Evolutionary conservation across 2,888 invertebrate genomes (phyloP).

Genomic region (Lycia hirtaria): DNA sequence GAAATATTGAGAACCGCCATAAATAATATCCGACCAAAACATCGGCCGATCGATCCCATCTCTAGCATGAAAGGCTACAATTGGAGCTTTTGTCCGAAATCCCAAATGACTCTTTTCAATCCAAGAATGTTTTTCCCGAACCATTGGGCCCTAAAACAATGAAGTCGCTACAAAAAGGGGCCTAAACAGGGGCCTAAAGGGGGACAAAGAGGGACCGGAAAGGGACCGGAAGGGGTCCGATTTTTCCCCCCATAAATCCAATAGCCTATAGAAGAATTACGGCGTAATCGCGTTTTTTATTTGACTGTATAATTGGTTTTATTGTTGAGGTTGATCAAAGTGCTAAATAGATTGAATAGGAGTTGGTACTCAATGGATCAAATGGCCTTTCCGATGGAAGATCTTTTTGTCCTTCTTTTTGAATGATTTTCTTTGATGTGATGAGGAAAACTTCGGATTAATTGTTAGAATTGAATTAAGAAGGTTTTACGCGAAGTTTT

Average conservation of each 20-base stretch:
- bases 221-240: slow-evolving; percentile 26
- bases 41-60: slow-evolving; percentile 27
- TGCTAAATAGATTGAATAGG: slow-evolving; percentile 31
- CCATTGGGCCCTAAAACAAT: slow-evolving; percentile 42
- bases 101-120: slow-evolving; percentile 45
- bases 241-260: slow-evolving; percentile 34
- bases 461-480: neutral
- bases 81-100: slow-evolving; percentile 49
- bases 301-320: slow-evolving; percentile 41
- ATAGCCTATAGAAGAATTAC: slow-evolving; percentile 25
- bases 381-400: slow-evolving; percentile 31
- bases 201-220: slow-evolving; percentile 10
- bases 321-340: slow-evolving; percentile 36
- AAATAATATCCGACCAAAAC: slow-evolving; percentile 20
- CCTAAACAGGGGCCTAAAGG: slow-evolving; percentile 24
- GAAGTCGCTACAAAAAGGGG: slow-evolving; percentile 32
- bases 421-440: slow-evolving; percentile 20
- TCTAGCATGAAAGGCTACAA: slow-evolving; percentile 47
- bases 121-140: slow-evolving; percentile 49
- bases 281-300: slow-evolving; percentile 36
- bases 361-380: slow-evolving; percentile 34
- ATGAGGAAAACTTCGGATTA: slow-evolving; percentile 1
- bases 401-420: slow-evolving; percentile 16
- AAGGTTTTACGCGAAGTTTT: too few relatives aligned
- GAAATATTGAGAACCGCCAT: too few relatives aligned